Conservation (phyloP, 2,888 invertebrate species). For the Anticlea derivata region DNA sequence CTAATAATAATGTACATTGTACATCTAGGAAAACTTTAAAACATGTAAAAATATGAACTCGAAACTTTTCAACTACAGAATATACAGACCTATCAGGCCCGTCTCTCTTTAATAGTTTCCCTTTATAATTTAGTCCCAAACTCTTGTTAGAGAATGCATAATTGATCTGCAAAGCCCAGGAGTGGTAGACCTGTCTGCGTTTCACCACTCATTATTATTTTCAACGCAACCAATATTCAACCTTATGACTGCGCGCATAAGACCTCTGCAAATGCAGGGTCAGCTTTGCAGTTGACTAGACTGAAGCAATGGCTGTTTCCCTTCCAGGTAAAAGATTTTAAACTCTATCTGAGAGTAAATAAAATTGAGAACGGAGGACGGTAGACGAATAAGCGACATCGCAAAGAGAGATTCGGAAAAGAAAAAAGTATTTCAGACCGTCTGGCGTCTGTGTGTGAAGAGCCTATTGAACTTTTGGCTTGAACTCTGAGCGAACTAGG, state of each 20-base stretch:
- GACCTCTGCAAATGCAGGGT: background rate
- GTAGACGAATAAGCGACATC: slow-evolving; percentile 47
- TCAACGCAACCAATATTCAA: slow-evolving; percentile 23
- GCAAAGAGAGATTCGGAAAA: slow-evolving; percentile 46
- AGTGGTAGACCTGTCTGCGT: slow-evolving; percentile 43
- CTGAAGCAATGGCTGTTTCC: slow-evolving; percentile 22
- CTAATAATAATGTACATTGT: no score
- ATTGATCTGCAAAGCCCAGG: slow-evolving; percentile 56
- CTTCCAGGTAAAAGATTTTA: slow-evolving; percentile 28
- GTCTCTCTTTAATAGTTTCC: slow-evolving; percentile 41
- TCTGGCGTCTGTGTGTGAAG: slow-evolving; percentile 41
- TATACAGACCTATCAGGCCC: slow-evolving; percentile 47
- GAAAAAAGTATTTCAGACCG: slow-evolving; percentile 41
- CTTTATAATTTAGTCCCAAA: slow-evolving; percentile 55
- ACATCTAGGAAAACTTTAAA: no score
- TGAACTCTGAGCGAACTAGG: slow-evolving; percentile 12
- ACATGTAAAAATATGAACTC: no score
- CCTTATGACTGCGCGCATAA: slow-evolving; percentile 20
- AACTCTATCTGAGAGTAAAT: slow-evolving; percentile 31
- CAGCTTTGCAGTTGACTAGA: slow-evolving; percentile 14
- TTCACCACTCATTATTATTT: slow-evolving; percentile 20
- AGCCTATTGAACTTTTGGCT: slow-evolving; percentile 37
- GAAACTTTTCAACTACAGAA: slow-evolving; percentile 15
- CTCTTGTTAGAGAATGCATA: slow-evolving; percentile 60
- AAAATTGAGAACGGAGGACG: slow-evolving; percentile 19